Evolutionary conservation across 2,797 vertebrate species (phyloP), one percentile per base, ranked within the genome.

Genomic region (Malurus splendens): DNA sequence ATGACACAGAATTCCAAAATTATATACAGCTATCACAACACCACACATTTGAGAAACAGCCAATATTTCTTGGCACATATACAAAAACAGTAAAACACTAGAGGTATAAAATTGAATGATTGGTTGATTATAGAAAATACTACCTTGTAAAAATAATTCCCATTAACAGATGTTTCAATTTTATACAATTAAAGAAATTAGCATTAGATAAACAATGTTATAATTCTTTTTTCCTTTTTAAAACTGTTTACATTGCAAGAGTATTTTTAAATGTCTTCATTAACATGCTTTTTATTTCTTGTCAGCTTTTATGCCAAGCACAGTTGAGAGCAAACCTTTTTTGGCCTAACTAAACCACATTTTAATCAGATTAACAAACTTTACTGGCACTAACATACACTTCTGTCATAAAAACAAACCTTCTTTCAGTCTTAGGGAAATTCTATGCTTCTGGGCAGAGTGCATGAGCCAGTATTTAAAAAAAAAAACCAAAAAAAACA

Each of bases 341-440:
- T 56, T 71, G 62, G 57, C 42, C 42, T 55, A 90, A 48, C 32
- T 79, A 80, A 82, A 79, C 36, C 23, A 71, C 42, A 45, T 56
- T 76, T 90, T 70, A 79, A 91, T 76, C 48, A 77, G 72, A 82
- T 88, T 79, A 94, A 88, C 42, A 76, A 52, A 85, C 57, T 84
- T 79, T 18, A 88, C 32, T 67, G 75, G 87, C 76, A 89, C 25
- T 51, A 70, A 79, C 23, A 80, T 16, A 50, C 22, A 74, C 39
- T 71, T 86, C 51, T 71, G 55, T 50, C 85, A 80, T 42, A 71
- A 68, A 89, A 67, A 73, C 55, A 87, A 42, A 65, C 30, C 36
- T 65, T 17, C 68, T 77, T 86, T 77, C 62, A 92, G 67, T 50
- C 52, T 81, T 73, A 16, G 41, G 30, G 74, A 86, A 87, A 78